These are phyloP conservation scores for Arenaria interpres DNA, from an alignment of 2,113 vertebrate genomes.

Conservation along the genomic window DNA sequence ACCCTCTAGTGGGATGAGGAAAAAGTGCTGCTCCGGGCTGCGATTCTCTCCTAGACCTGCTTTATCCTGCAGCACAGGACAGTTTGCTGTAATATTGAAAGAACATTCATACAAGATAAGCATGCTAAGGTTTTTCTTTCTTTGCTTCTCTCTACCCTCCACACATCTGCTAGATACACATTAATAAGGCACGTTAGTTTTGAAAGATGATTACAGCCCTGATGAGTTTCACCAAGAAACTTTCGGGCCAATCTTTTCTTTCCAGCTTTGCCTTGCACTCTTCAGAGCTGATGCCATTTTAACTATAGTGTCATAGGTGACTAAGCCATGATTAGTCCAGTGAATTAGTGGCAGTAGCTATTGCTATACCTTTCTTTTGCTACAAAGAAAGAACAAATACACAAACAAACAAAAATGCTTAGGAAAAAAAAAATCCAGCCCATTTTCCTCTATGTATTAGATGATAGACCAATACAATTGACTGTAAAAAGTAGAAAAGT, in stretches of 20 bases:
- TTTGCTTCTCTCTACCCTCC: not conserved
- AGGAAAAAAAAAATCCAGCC: not conserved
- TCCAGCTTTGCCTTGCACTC: not conserved
- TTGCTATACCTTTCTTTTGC: not conserved
- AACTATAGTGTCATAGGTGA: not conserved
- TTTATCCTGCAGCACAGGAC: not conserved
- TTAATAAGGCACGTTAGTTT: rapidly evolving
- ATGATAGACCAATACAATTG: rapidly evolving
- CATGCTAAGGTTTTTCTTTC: rapidly evolving
- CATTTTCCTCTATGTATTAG: not conserved
- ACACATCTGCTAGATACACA: rapidly evolving
- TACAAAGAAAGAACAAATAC: not conserved
- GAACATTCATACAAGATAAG: not conserved
- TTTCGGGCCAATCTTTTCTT: not conserved
- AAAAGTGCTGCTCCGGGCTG: not conserved
- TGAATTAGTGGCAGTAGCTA: not conserved
- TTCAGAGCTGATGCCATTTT: not conserved
- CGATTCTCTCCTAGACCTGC: not conserved
- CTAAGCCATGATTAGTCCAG: not conserved
- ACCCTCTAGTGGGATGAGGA: constrained; percentile 55
- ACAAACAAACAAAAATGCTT: not conserved
- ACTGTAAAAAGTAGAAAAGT: not conserved
- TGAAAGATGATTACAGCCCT: not conserved
- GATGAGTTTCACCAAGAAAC: not conserved
- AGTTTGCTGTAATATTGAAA: rapidly evolving